phyloP scores from a whole-genome alignment of 2,113 vertebrate species.

The Ameiurus melas region DNA sequence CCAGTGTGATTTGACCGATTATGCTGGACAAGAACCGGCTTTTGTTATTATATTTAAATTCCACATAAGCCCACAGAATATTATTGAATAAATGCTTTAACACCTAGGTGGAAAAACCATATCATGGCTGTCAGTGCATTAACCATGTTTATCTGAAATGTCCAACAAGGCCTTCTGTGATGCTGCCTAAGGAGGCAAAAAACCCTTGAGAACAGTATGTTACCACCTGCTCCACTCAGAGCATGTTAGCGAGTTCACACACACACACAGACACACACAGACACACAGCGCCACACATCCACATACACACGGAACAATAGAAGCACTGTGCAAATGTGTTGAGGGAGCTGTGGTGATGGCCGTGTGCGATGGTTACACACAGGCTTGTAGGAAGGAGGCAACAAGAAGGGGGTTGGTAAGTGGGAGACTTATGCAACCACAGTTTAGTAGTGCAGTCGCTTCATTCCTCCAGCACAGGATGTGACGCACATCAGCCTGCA shows the following conservation, averaged over 20 bases:
- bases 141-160: conserved; percentile 1
- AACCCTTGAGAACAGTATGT: conserved; percentile 1
- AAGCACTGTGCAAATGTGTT: conserved; percentile 16
- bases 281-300: background rate
- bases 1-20: background rate
- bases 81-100: background rate
- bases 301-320: conserved; percentile 23
- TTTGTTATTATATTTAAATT: background rate
- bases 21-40: background rate
- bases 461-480: conserved; percentile 31
- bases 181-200: background rate
- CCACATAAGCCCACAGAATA: background rate
- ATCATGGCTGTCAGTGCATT: background rate
- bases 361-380: conserved; percentile 23
- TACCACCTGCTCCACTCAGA: conserved; percentile 29
- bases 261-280: background rate
- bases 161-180: conserved; percentile 4
- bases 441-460: conserved; percentile 27
- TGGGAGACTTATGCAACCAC: conserved; percentile 46
- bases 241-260: conserved; percentile 5
- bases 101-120: background rate
- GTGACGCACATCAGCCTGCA: conserved; percentile 32
- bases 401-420: conserved; percentile 6
- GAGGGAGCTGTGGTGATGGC: conserved; percentile 24
- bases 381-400: conserved; percentile 5